Evolutionary conservation across 92 coral and sea anemone species (phyloP).

Genomic region (Pocillopora grandis): DNA sequence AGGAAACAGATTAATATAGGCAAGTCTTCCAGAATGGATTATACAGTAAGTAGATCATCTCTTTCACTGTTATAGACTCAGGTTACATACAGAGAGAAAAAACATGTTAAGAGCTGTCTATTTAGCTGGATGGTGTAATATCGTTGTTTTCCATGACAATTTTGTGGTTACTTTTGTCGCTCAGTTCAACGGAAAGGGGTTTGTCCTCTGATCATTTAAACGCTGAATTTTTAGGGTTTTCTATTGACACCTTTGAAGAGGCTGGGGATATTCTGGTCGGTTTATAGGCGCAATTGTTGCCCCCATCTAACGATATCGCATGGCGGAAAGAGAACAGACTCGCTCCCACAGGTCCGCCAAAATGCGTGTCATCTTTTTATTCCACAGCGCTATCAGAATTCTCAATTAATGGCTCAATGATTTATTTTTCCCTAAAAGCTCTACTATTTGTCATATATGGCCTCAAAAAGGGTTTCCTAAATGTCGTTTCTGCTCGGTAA

Average conservation of each 20-base stretch:
- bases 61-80: neutral
- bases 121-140: neutral
- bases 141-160: neutral
- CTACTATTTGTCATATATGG: no score
- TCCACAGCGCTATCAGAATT: no score
- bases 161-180: neutral
- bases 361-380: no score
- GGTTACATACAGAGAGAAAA: neutral
- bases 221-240: neutral
- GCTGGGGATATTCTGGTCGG: neutral
- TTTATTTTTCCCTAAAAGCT: no score
- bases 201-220: neutral
- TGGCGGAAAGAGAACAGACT: neutral
- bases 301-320: neutral
- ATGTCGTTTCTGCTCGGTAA: neutral
- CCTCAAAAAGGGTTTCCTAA: neutral
- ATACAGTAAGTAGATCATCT: conserved; percentile 19
- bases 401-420: no score
- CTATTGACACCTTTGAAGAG: neutral
- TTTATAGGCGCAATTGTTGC: neutral
- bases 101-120: neutral
- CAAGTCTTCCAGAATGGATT: neutral
- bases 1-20: conserved; percentile 2
- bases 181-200: neutral
- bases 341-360: neutral